Percentiles rank a stretch among this genome's conserved stretches.
phyloP scores from a whole-genome alignment of 2,888 invertebrate genomes.

The Crematogaster levior region DNA sequence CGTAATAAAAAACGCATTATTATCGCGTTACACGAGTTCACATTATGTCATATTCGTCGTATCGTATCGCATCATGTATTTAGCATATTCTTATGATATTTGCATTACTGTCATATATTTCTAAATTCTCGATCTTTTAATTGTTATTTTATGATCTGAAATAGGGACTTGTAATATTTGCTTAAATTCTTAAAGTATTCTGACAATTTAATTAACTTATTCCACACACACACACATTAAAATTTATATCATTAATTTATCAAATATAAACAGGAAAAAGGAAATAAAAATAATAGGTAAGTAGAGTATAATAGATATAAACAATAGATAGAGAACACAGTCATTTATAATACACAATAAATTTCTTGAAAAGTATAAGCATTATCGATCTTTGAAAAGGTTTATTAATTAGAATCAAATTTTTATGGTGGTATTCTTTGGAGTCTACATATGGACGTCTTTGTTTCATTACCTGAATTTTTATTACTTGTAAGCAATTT shows the following conservation, averaged over 20 bases:
- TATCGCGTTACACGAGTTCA: constrained; percentile 16
- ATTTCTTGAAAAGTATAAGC: neutral
- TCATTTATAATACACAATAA: constrained; percentile 1
- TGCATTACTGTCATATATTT: neutral
- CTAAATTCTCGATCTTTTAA: neutral
- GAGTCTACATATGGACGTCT: neutral
- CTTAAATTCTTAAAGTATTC: neutral
- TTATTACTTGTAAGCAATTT: neutral
- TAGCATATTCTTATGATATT: neutral
- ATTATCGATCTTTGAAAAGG: neutral
- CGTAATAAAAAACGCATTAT: constrained; percentile 31
- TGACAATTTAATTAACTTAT: neutral
- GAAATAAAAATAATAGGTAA: too few relatives aligned
- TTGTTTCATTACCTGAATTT: neutral
- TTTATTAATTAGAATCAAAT: constrained; percentile 4
- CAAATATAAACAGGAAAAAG: too few relatives aligned
- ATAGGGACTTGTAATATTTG: neutral
- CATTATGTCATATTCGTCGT: neutral
- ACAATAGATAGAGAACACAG: neutral
- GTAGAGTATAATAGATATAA: neutral
- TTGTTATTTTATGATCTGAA: neutral
- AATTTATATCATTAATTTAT: too few relatives aligned
- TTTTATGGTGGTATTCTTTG: neutral
- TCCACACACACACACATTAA: too few relatives aligned
- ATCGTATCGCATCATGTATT: neutral